Percentiles rank a stretch among this genome's conserved stretches.
Conservation (phyloP, 2,113 vertebrate genomes). For the Oryzias melastigma region DNA sequence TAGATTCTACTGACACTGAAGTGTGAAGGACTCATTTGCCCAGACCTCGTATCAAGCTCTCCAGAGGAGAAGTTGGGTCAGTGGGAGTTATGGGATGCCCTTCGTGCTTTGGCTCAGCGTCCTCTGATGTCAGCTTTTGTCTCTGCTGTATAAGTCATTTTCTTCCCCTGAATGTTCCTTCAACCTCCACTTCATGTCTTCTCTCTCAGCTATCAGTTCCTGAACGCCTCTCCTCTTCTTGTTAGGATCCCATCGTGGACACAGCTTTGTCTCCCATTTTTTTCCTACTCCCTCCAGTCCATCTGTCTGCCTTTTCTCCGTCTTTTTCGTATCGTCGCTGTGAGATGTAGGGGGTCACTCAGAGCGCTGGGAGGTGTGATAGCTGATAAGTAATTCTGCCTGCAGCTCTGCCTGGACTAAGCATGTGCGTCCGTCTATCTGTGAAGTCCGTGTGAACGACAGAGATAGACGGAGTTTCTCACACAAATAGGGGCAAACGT, state of each 20-base stretch:
- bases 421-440: background rate
- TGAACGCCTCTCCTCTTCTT: constrained; percentile 24
- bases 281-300: constrained; percentile 32
- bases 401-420: constrained; percentile 24
- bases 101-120: constrained; percentile 25
- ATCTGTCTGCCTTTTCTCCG: constrained; percentile 37
- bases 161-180: constrained; percentile 10
- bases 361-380: constrained; percentile 40
- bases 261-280: constrained; percentile 32
- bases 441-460: constrained; percentile 2
- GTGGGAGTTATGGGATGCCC: constrained; percentile 40
- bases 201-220: constrained; percentile 41
- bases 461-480: constrained; percentile 51
- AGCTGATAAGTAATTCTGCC: constrained; percentile 55
- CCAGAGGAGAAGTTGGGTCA: constrained; percentile 36
- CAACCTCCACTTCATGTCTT: constrained; percentile 13
- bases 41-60: constrained; percentile 50
- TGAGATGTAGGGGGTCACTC: constrained; percentile 40
- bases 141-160: constrained; percentile 16
- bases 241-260: constrained; percentile 39
- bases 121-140: constrained; percentile 34
- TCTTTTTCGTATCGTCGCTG: constrained; percentile 14
- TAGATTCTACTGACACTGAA: constrained; percentile 68
- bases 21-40: constrained; percentile 67
- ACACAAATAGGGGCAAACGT: constrained; percentile 42